Percentiles rank a stretch among this genome's conserved stretches.
Evolutionary conservation across 2,888 invertebrate genomes (phyloP).

Genomic region (Agelastica alni): DNA sequence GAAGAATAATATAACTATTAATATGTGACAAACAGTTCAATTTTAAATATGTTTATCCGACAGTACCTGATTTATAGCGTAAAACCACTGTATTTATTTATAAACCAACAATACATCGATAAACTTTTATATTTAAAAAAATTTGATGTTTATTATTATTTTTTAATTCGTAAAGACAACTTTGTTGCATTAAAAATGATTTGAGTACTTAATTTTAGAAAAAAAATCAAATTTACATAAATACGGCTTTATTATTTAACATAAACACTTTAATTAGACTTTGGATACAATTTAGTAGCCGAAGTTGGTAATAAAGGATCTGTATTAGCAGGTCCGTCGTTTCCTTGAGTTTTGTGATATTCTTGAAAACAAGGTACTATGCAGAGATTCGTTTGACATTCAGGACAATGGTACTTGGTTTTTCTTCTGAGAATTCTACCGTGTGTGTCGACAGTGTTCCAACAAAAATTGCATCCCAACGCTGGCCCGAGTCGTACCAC

Average conservation of each 20-base stretch:
- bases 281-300: constrained; percentile 19
- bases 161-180: neutral
- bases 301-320: constrained; percentile 13
- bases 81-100: too few relatives aligned
- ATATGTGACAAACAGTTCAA: too few relatives aligned
- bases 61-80: too few relatives aligned
- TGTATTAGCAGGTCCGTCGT: neutral
- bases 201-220: too few relatives aligned
- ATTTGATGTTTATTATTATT: too few relatives aligned
- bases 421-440: constrained; percentile 81
- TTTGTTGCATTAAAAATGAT: neutral
- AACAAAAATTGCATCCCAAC: constrained; percentile 86
- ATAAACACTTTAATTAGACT: constrained; percentile 22
- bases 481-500: constrained; percentile 82
- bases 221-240: constrained; percentile 18
- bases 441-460: constrained; percentile 86
- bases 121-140: too few relatives aligned
- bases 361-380: constrained; percentile 90
- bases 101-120: too few relatives aligned
- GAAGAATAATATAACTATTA: too few relatives aligned
- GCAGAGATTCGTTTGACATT: constrained; percentile 86
- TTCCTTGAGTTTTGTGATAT: constrained; percentile 65
- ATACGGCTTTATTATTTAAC: constrained; percentile 15
- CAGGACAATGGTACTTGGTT: constrained; percentile 89
- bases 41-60: too few relatives aligned